phyloP scores from a whole-genome alignment of 2,113 vertebrate genomes.

The Thamnaconus septentrionalis region DNA sequence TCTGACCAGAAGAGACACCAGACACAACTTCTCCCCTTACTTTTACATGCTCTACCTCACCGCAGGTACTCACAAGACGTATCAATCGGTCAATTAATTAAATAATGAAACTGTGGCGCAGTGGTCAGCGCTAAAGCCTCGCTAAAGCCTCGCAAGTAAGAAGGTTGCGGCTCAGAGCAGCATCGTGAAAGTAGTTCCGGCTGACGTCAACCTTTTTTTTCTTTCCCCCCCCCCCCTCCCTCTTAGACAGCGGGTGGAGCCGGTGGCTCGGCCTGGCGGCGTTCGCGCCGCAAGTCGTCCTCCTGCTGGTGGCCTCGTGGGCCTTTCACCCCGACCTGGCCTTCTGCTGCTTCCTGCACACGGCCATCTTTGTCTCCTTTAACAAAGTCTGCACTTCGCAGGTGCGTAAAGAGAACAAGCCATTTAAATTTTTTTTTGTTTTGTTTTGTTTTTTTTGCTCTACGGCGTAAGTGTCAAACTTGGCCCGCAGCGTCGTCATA shows the following conservation, averaged over 20 bases:
- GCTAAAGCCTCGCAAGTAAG: no score
- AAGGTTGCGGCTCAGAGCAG: no score
- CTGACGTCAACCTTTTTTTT: no score
- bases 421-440: neutral
- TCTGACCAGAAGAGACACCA: slow-evolving; percentile 88
- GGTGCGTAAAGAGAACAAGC: slow-evolving; percentile 54
- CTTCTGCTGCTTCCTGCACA: slow-evolving; percentile 92
- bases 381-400: slow-evolving; percentile 99
- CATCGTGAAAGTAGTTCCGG: no score
- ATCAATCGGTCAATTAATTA: neutral
- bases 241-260: slow-evolving; percentile 82
- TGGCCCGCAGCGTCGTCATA: no score
- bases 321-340: slow-evolving; percentile 82
- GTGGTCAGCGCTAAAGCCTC: no score
- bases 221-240: neutral
- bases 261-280: slow-evolving; percentile 80
- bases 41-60: slow-evolving; percentile 96
- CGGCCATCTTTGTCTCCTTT: slow-evolving; percentile 89
- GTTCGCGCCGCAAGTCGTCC: slow-evolving; percentile 85
- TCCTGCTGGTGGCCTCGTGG: slow-evolving; percentile 80
- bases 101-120: no score
- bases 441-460: neutral
- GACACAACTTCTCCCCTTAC: slow-evolving; percentile 96
- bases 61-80: slow-evolving; percentile 58
- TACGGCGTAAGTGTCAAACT: no score